phyloP scores from a whole-genome alignment of 2,888 invertebrate genomes.

The Drosophila lacicola region DNA sequence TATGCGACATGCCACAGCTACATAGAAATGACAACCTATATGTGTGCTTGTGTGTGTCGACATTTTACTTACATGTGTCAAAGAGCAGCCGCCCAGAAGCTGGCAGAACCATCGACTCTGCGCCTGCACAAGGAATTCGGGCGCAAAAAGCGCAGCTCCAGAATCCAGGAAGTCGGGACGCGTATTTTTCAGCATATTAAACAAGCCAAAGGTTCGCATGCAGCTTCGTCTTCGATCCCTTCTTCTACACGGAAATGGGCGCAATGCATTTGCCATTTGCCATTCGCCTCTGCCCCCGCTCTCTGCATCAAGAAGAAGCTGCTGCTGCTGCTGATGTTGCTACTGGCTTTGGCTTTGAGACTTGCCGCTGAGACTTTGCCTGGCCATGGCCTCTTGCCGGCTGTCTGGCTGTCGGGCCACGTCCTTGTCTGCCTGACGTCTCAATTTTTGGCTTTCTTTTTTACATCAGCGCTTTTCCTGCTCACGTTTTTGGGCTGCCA shows the following conservation, averaged over 20 bases:
- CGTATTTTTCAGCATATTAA: conserved; percentile 81
- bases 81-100: conserved; percentile 44
- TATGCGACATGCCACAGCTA: background rate
- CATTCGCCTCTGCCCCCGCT: conserved; percentile 21
- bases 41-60: conserved; percentile 38
- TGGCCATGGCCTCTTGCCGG: conserved; percentile 36
- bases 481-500: conserved; percentile 66
- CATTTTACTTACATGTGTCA: conserved; percentile 70
- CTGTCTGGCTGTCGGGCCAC: conserved; percentile 58
- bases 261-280: conserved; percentile 51
- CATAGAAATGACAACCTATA: conserved; percentile 24
- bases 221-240: conserved; percentile 12
- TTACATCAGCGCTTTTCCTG: conserved; percentile 53
- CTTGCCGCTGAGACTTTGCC: conserved; percentile 27
- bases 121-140: conserved; percentile 42
- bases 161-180: conserved; percentile 64
- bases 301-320: background rate
- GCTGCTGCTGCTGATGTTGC: conserved; percentile 1
- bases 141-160: conserved; percentile 35
- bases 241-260: conserved; percentile 27
- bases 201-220: conserved; percentile 70
- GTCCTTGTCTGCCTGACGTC: conserved; percentile 74
- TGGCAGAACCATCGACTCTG: conserved; percentile 22
- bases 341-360: conserved; percentile 21
- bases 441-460: conserved; percentile 64